Conservation (phyloP, 2,113 vertebrate species). For the Semnornis frantzii region DNA sequence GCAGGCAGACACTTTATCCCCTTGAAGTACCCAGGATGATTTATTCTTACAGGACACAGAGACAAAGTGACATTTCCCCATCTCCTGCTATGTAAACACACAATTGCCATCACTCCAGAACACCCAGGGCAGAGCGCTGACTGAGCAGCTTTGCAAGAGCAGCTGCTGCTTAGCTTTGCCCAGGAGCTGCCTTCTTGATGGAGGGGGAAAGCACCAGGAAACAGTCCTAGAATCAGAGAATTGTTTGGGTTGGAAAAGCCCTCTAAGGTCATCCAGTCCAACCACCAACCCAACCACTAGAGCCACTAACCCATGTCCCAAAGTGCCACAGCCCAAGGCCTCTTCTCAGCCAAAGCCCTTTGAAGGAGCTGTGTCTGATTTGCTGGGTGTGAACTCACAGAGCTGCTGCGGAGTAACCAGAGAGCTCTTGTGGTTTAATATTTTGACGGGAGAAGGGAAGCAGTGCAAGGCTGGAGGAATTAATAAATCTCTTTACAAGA, state of each 20-base stretch:
- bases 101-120: not conserved
- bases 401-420: constrained; percentile 19
- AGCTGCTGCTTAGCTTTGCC: not conserved
- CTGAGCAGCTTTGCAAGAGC: not conserved
- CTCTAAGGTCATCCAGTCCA: too few relatives aligned
- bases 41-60: not conserved
- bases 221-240: too few relatives aligned
- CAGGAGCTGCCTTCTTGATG: not conserved
- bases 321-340: too few relatives aligned
- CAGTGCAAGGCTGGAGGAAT: not conserved
- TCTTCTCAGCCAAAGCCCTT: constrained; percentile 26
- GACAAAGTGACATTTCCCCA: constrained; percentile 2
- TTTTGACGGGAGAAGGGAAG: constrained; percentile 31
- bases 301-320: too few relatives aligned
- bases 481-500: not conserved
- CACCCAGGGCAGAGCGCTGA: not conserved
- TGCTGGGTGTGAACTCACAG: not conserved
- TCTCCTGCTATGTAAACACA: not conserved
- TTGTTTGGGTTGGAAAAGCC: too few relatives aligned
- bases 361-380: not conserved
- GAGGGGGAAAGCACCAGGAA: not conserved
- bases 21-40: constrained; percentile 10
- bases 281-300: too few relatives aligned
- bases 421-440: constrained; percentile 52
- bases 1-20: not conserved